phyloP scores from a whole-genome alignment of 2,113 vertebrate species.

The Nothoprocta pentlandii region DNA sequence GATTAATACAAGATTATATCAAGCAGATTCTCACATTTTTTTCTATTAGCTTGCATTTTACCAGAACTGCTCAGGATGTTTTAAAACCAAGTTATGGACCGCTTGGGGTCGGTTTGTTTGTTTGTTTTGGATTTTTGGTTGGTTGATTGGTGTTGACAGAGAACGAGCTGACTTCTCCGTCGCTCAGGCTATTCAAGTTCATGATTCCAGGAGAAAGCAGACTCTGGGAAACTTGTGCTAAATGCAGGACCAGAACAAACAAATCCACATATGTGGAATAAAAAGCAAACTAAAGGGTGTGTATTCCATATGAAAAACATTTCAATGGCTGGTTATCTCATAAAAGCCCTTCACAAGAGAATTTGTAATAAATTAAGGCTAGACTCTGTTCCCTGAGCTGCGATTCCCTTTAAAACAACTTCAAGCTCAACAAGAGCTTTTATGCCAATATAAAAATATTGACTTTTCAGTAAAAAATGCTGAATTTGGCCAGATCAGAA shows the following conservation, averaged over 20 bases:
- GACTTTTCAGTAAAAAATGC: neutral
- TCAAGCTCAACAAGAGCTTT: neutral
- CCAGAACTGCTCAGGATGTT: neutral
- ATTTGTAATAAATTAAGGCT: neutral
- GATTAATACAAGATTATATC: neutral
- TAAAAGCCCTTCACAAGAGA: neutral
- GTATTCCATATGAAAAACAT: neutral
- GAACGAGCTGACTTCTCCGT: neutral
- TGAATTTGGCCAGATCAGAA: neutral
- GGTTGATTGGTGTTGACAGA: neutral
- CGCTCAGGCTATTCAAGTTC: neutral
- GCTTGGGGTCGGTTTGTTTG: neutral
- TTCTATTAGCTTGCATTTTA: neutral
- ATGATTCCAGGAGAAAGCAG: neutral
- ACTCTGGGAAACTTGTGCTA: neutral
- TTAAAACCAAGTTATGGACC: neutral
- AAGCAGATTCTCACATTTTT: neutral
- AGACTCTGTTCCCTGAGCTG: neutral
- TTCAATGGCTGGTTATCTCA: neutral
- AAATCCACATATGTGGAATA: neutral
- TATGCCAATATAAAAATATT: neutral
- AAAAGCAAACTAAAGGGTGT: neutral
- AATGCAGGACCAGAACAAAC: neutral
- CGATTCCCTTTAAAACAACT: neutral
- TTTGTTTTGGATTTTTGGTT: accelerated